Evolutionary conservation across 2,888 invertebrate genomes (phyloP).

Genomic region (Selenia dentaria): DNA sequence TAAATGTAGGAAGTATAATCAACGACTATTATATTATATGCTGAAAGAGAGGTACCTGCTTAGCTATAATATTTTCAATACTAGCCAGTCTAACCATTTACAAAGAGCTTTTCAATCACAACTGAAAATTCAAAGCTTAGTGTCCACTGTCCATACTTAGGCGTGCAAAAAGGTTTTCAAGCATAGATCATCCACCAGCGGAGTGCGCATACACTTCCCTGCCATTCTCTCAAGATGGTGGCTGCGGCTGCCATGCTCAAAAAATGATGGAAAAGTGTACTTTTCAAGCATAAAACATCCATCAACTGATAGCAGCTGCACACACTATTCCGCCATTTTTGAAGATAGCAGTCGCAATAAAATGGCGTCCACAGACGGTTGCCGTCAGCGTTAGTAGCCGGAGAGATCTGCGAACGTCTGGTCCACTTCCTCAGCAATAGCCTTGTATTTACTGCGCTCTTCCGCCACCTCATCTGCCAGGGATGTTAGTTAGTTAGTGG

Average conservation of each 20-base stretch:
- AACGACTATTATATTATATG: too few relatives aligned
- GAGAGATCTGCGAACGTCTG: conserved; percentile 97
- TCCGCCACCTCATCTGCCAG: conserved; percentile 93
- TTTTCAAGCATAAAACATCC: conserved; percentile 20
- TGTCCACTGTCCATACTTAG: conserved; percentile 22
- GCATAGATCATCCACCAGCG: conserved; percentile 19
- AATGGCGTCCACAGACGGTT: conserved; percentile 44
- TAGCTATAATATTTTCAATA: conserved; percentile 20
- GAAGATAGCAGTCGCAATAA: conserved; percentile 51
- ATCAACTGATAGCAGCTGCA: conserved; percentile 16
- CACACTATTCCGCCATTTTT: conserved; percentile 42
- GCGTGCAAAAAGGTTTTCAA: conserved; percentile 28
- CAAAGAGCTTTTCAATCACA: conserved; percentile 14
- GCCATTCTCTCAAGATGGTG: conserved; percentile 51
- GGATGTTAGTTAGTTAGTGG: conserved; percentile 56
- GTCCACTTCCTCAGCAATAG: conserved; percentile 98
- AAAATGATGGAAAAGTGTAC: not conserved
- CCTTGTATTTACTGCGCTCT: conserved; percentile 98
- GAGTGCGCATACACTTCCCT: conserved; percentile 36
- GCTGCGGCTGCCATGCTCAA: conserved; percentile 6
- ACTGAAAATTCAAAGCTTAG: conserved; percentile 20
- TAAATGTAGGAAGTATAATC: too few relatives aligned
- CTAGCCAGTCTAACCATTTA: conserved; percentile 19
- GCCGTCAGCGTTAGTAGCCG: conserved; percentile 87
- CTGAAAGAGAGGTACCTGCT: too few relatives aligned